Evolutionary conservation across 2,888 invertebrate genomes (phyloP).

Genomic region (Conistra vaccinii): DNA sequence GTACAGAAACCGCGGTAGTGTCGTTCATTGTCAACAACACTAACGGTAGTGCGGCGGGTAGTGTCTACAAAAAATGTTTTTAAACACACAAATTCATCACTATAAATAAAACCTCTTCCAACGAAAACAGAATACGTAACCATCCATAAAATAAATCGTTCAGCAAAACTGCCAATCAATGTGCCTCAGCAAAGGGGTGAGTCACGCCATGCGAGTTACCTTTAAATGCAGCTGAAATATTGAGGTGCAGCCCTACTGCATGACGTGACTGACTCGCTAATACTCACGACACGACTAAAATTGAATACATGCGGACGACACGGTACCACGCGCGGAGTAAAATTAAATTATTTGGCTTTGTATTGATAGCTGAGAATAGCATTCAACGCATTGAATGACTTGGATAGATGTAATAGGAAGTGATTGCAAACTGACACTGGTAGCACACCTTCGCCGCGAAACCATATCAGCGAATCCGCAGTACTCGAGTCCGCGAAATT

Average conservation of each 20-base stretch:
- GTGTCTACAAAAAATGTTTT: too few species aligned
- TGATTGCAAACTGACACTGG: background rate
- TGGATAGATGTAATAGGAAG: background rate
- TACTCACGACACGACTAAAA: slow-evolving; percentile 13
- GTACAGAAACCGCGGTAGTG: too few species aligned
- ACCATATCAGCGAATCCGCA: too few species aligned
- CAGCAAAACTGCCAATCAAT: slow-evolving; percentile 18
- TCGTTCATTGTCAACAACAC: too few species aligned
- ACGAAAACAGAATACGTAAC: background rate
- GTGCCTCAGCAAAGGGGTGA: background rate
- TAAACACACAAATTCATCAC: background rate
- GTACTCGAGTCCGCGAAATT: too few species aligned
- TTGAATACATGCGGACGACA: slow-evolving; percentile 32
- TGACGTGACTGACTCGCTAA: slow-evolving; percentile 46
- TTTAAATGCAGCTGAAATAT: slow-evolving; percentile 45
- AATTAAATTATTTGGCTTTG: slow-evolving; percentile 37
- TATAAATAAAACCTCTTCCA: background rate
- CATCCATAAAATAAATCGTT: slow-evolving; percentile 21
- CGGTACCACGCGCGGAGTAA: slow-evolving; percentile 16
- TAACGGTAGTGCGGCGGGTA: too few species aligned
- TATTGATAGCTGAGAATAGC: slow-evolving; percentile 16
- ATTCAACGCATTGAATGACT: background rate
- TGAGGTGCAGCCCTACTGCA: slow-evolving; percentile 42
- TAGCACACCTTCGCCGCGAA: too few species aligned
- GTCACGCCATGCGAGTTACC: slow-evolving; percentile 28